phyloP scores from a whole-genome alignment of 2,888 invertebrate species.

The Drosophila paracracens region DNA sequence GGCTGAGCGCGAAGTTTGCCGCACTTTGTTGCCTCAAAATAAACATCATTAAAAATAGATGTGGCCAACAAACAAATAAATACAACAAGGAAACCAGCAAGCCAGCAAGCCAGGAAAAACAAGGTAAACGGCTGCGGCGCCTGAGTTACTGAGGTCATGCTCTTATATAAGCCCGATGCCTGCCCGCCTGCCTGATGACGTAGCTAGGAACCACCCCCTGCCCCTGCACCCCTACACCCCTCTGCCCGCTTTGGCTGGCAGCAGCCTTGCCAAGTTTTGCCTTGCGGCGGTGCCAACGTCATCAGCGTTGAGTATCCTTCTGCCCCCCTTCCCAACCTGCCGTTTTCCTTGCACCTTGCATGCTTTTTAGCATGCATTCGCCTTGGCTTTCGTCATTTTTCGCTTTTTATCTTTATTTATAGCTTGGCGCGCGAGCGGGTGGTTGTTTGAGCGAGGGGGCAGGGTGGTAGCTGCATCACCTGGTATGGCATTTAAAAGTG shows the following conservation, averaged over 20 bases:
- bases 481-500: conserved; percentile 63
- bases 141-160: conserved; percentile 66
- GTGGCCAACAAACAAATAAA: conserved; percentile 6
- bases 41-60: conserved; percentile 55
- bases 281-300: conserved; percentile 58
- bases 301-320: conserved; percentile 48
- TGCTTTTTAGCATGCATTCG: conserved; percentile 44
- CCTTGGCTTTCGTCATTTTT: conserved; percentile 56
- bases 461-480: conserved; percentile 14
- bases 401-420: conserved; percentile 57
- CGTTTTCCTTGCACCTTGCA: conserved; percentile 19
- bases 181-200: conserved; percentile 40
- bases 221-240: neutral
- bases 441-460: neutral
- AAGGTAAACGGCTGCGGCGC: conserved; percentile 32
- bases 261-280: conserved; percentile 21
- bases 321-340: conserved; percentile 8
- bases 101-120: neutral
- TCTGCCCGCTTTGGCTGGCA: neutral
- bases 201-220: conserved; percentile 4
- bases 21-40: conserved; percentile 40
- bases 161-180: conserved; percentile 58
- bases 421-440: conserved; percentile 12
- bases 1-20: conserved; percentile 6
- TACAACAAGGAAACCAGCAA: neutral